Evolutionary conservation across 2,113 vertebrate species (phyloP), one percentile per base, ranked within the genome.

Genomic region (Campylomormyrus tamandua): DNA sequence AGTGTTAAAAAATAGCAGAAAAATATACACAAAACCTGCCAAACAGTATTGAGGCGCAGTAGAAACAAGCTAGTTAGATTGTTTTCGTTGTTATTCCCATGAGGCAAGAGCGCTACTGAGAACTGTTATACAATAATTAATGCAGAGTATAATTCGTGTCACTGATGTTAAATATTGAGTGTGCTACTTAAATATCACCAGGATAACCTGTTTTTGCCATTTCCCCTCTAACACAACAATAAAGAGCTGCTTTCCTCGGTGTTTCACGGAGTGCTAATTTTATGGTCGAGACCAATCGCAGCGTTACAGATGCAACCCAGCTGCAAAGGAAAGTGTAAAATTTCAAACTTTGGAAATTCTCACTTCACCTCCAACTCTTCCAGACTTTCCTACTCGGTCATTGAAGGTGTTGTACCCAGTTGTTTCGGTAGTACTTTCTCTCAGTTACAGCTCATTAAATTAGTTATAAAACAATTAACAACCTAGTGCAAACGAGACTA

Each of bases 251-350:
- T 92, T 91, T 90, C 91, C 58, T 90, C 46, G 90, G 91, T 85
- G 48, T 39, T 74, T 39, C 88, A 90, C 62, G 87, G 88, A 86
- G 91, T 88, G 93, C 93, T 94, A 92, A 95, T 97, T 97, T 97
- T 97, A 96, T 95, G 96, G 95, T 94, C 95, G 94, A 96, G 95
- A 94, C 95, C 92, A 95, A 93, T 93, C 94, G 94, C 95, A 97
- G 97, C 97, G 97, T 98, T 97, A 96, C 97, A 98, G 97, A 98
- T 98, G 97, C 92, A 90, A 96, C 95, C 97, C 98, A 98, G 98
- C 98, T 99, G 98, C 96, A 93, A 90, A 91, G 88, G 91, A 93
- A 96, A 96, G 97, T 97, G 97, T 97, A 97, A 97, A 95, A 96
- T 97, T 98, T 97, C 97, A 96, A 96, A 91, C 96, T 92, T 93